Evolutionary conservation across 2,888 invertebrate species (phyloP), one percentile per base, ranked within the genome.

Genomic region (Cyclophora albipunctata): DNA sequence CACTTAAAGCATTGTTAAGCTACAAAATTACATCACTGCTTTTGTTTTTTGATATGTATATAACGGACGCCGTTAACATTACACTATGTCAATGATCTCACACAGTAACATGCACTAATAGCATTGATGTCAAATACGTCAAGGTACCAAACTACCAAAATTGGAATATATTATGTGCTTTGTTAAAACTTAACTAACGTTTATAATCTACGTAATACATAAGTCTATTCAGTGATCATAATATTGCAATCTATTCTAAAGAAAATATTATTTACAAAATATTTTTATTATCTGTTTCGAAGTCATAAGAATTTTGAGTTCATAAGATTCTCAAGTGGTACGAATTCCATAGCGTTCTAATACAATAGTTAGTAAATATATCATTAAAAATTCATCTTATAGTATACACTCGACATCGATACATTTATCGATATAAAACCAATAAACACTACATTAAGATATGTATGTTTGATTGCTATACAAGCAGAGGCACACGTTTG

Each of bases 221-320:
- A 73, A 75, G 60, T 73, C 69, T 73, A 75, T 70, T 64, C 59
- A 70, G 68, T 76, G 63, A 64, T 69, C 54, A 70, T 67, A 71
- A 70, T 71, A 76, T 69, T 69, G 75, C 72, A 64, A 67, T 70
- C 71, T 79, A 81, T 73, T 67, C 71, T 68, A 76, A 75, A 75
- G 77, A 78, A 84, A 76, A 73, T 69, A 69, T 68, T 83, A 83
- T 81, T 78, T 85, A 86, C 81, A 87, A 84, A 81, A 84, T 82
- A 82, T 79, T 76, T 70, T 68, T 79, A 80, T 77, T 71, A 81
- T 84, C 74, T 81, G 79, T 78, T 56, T 77, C 73, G 72, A 81
- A 85, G 85, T 88, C 88, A 86, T 88, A 88, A 88, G 86, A 88
- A 79, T 84, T 77, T 81, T 71, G 78, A 83, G 78, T 84, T 88